Base-by-base conservation (phyloP, 2,113 vertebrate species). In the Clarias batrachus region DNA sequence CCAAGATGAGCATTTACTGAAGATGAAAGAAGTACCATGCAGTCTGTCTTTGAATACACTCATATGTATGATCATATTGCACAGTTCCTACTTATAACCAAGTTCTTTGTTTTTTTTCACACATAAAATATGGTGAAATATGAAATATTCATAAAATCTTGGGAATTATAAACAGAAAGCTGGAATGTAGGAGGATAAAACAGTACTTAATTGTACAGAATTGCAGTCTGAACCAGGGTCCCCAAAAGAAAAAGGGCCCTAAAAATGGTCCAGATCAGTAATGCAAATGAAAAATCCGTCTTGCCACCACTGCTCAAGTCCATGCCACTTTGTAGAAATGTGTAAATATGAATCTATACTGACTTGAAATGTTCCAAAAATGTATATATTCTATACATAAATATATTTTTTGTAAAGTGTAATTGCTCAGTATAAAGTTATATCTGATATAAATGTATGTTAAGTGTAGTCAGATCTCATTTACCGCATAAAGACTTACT, bases 371-470 rank as follows among this genome's bases (percentile, higher is more conserved):
- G 83, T 88, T 90, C 90, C 65, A 83, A 90, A 48, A 89, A 89
- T 90, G 88, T 91, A 85, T 59, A 88, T 92, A 91, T 33, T 76
- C 70, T 82, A 88, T 82, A 83, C 59, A 70, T 87, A 78, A 66
- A 77, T 89, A 88, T 91, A 88, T 87, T 90, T 81, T 93, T 92
- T 92, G 87, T 91, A 91, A 88, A 91, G 84, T 86, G 88, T 70
- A 90, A 78, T 85, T 86, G 74, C 85, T 91, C 56, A 78, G 85
- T 79, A 80, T 48, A 90, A 87, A 87, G 84, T 68, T 87, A 90
- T 87, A 86, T 85, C 83, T 83, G 59, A 65, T 83, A 90, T 71
- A 90, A 86, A 83, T 30, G 76, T 89, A 79, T 41, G 81, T 90
- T 62, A 62, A 83, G 79, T 91, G 85, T 90, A 85, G 87, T 81